These are phyloP conservation scores for Camponotus vicinus DNA, from an alignment of 1,140 invertebrate species.

Conservation along the genomic window DNA sequence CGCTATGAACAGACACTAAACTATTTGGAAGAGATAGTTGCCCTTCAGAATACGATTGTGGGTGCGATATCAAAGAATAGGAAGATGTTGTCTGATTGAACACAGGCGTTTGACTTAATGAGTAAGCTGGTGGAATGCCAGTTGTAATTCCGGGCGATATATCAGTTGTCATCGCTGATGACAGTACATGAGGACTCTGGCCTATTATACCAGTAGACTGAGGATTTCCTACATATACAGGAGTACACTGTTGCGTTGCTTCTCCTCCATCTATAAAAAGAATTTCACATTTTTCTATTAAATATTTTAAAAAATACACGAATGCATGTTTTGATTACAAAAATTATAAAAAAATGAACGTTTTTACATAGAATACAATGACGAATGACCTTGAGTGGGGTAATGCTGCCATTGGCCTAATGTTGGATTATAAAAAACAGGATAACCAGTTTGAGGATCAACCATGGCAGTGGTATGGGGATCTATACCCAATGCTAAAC, in stretches of 20 bases:
- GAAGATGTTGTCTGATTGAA: slow-evolving; percentile 71
- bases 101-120: slow-evolving; percentile 73
- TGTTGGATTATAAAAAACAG: slow-evolving; percentile 87
- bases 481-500: slow-evolving; percentile 88
- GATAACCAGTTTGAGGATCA: slow-evolving; percentile 87
- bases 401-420: slow-evolving; percentile 89
- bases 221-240: slow-evolving; percentile 74
- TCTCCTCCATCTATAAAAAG: slow-evolving; percentile 73
- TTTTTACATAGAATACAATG: slow-evolving; percentile 16
- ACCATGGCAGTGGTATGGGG: slow-evolving; percentile 87
- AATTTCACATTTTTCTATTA: not conserved
- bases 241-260: slow-evolving; percentile 73
- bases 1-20: slow-evolving; percentile 77
- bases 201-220: slow-evolving; percentile 66
- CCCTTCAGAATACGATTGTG: slow-evolving; percentile 68
- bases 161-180: slow-evolving; percentile 70
- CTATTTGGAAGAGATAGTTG: slow-evolving; percentile 74
- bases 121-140: slow-evolving; percentile 74
- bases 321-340: not conserved
- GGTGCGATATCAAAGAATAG: slow-evolving; percentile 68
- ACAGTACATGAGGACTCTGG: slow-evolving; percentile 70
- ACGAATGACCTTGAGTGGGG: slow-evolving; percentile 81
- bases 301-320: not conserved
- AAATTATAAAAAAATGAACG: not conserved
- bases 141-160: slow-evolving; percentile 70